phyloP scores from a whole-genome alignment of 53 echinoderm and acorn worm genomes.

The Echinarachnius parma region DNA sequence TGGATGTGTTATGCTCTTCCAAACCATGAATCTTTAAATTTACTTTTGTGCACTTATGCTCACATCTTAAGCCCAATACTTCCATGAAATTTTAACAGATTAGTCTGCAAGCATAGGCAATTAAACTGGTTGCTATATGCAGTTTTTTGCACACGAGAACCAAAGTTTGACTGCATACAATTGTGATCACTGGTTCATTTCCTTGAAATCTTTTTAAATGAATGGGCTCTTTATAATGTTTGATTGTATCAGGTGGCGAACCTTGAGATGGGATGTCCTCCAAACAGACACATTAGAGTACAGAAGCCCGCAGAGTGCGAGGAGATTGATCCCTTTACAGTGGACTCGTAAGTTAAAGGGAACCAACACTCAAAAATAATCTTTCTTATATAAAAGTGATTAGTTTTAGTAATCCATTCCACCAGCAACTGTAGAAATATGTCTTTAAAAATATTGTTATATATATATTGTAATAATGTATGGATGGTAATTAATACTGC shows the following conservation, averaged over 20 bases:
- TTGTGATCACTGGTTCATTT: neutral
- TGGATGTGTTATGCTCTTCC: too few species aligned
- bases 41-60: too few species aligned
- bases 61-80: too few species aligned
- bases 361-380: too few species aligned
- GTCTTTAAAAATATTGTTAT: too few species aligned
- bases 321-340: slow-evolving; percentile 33
- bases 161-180: too few species aligned
- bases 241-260: slow-evolving; percentile 48
- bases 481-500: too few species aligned
- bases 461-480: too few species aligned
- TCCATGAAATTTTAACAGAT: neutral
- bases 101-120: neutral
- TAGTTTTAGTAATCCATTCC: too few species aligned
- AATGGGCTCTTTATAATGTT: neutral
- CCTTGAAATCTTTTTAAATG: neutral
- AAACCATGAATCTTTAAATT: too few species aligned
- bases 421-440: too few species aligned
- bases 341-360: slow-evolving; percentile 63
- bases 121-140: neutral
- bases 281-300: slow-evolving; percentile 69
- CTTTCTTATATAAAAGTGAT: too few species aligned
- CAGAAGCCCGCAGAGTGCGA: slow-evolving; percentile 56
- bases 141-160: neutral
- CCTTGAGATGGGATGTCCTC: slow-evolving; percentile 73